Percentiles rank a stretch among this genome's conserved stretches.
Conservation (phyloP, 2,797 vertebrate genomes). For the Diglossa cyanea region DNA sequence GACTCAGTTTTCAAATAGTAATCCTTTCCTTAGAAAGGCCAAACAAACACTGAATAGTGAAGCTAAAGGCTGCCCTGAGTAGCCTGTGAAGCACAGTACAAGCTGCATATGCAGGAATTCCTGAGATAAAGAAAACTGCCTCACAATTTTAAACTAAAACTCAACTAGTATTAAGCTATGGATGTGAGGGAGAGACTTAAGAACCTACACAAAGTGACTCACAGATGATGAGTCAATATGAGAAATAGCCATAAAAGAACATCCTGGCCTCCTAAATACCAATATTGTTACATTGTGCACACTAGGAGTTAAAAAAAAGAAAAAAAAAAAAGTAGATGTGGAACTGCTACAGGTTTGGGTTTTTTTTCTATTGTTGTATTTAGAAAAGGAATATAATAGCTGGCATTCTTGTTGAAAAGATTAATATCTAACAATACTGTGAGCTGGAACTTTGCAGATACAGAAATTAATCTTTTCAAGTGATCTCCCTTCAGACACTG, state of each 20-base stretch:
- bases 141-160: not conserved
- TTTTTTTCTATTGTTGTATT: not conserved
- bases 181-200: not conserved
- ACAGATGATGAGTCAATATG: not conserved
- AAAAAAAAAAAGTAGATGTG: not conserved
- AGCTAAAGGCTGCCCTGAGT: not conserved
- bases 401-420: not conserved
- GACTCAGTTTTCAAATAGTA: not conserved
- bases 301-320: not conserved
- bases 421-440: not conserved
- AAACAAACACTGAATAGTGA: not conserved
- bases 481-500: not conserved
- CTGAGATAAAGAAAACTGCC: not conserved
- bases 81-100: not conserved
- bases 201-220: not conserved
- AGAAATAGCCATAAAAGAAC: not conserved
- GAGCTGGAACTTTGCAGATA: not conserved
- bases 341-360: not conserved
- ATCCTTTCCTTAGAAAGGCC: not conserved
- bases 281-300: not conserved
- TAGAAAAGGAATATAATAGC: not conserved
- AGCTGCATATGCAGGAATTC: not conserved
- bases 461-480: not conserved
- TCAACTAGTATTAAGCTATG: not conserved
- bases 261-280: not conserved